Evolutionary conservation across 2,797 vertebrate species (phyloP), one percentile per base, ranked within the genome.

Genomic region (Anas acuta): DNA sequence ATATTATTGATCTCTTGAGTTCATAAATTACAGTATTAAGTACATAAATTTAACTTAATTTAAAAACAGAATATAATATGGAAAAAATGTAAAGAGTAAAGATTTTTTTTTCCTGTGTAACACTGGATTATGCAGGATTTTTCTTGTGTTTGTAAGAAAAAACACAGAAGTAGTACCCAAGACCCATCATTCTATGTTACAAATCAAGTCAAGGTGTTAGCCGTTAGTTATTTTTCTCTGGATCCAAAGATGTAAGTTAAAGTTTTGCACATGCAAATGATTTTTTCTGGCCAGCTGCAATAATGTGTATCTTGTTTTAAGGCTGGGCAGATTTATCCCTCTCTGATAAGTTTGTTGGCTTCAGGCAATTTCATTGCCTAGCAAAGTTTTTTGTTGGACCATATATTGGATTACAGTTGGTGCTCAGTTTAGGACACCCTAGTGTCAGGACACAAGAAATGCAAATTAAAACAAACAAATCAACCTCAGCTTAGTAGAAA

Each of bases 321-420:
- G 28, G 6, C 25, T 77, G 16, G 3, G 3, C 25, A 65, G 39
- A 35, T 5, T 65, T 65, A 19, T 2, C 6, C 5, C 5, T 77
- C 35, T 69, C n/a, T 75, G 58, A 5, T 65, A 18, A 51, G 9
- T 58, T 74, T 70, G 26, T 41, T 71, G 18, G 4, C 41, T 82
- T 92, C 21, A 71, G 23, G 3, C 4, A 74, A 9, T 70, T 84
- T 25, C 0, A 0, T 43, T 54, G 6, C 1, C 1, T 37, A 28
- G 41, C 13, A 56, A 49, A 35, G 6, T 69, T 74, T 69, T 69
- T 62, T 17, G 11, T n/a, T 74, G 21, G 45, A 58, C 6, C 12
- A 47, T n/a, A 12, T 6, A 37, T 25, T 71, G 30, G 13, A 32
- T 64, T 57, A 30, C 7, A 88, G 18, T 17, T 84, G 11, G 3